Evolutionary conservation across 2,888 invertebrate genomes (phyloP), one percentile per base, ranked within the genome.

Genomic region (Rhogogaster chlorosoma): DNA sequence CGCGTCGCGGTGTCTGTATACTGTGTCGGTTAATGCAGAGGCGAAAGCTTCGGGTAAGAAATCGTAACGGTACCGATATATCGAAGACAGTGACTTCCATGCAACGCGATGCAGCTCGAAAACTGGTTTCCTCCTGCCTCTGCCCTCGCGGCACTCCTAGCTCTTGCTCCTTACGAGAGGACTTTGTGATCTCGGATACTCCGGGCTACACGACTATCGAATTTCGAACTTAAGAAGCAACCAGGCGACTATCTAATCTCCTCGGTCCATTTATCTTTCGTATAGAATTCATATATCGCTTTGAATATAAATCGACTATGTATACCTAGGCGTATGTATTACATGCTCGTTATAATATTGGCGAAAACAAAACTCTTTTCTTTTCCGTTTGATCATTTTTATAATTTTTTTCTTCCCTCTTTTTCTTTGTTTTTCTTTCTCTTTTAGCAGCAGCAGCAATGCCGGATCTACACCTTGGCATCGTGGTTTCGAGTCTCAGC

Each of bases 401-500:
- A n/a, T 15, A 15, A 45, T 78, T n/a, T 49, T 53, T 57, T 53
- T 36, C 18, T 36, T 45, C 32, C 84, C 78, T 70, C 4, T 15
- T 36, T 4, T 36, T 32, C 2, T 18, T 15, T 85, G 45, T 85
- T 87, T 87, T 64, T 87, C 22, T 0, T 87, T 64, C 12, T 22
- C 64, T 67, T 29, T 15, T 1, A 26, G 29, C 70, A 87, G 87
- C 84, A 85, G 86, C 78, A 85, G 86, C 29, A 88, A 87, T 85
- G 89, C 88, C 84, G 87, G 88, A 86, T 88, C 89, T 82, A 87
- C 90, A 85, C 87, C 90, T 82, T 89, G 89, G 89, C 87, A 88
- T 78, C 89, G 89, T 80, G 88, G 88, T n/a, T 88, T 91, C 85
- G 91, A 89, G 87, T 92, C 92, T 80, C 91, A 91, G 85, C 89